Evolutionary conservation across 2,797 vertebrate genomes (phyloP).

Genomic region (Falco naumanni): DNA sequence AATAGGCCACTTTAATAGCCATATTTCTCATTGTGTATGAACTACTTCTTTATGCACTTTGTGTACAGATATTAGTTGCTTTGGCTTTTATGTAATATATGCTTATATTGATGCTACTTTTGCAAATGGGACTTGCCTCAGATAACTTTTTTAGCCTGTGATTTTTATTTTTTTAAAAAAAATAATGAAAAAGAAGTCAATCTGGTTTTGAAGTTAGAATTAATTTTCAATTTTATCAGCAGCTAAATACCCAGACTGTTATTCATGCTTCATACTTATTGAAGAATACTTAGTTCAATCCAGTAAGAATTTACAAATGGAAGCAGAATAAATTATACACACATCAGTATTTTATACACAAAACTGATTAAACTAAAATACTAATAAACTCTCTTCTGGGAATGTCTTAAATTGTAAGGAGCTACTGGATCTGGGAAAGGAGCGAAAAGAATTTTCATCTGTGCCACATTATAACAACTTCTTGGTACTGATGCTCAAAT

Average conservation of each 20-base stretch:
- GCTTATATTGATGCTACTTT: constrained; percentile 12
- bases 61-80: constrained; percentile 9
- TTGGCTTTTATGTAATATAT: background rate
- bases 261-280: background rate
- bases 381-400: background rate
- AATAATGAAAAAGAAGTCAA: background rate
- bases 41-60: background rate
- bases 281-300: constrained; percentile 8
- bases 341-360: background rate
- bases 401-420: background rate
- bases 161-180: background rate
- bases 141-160: background rate
- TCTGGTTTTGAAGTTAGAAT: background rate
- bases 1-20: constrained; percentile 26
- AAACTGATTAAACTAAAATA: background rate
- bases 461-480: background rate
- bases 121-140: background rate
- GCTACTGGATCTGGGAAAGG: background rate
- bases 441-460: background rate
- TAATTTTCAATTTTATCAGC: background rate
- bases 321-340: background rate
- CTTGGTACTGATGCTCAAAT: background rate
- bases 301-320: background rate
- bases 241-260: background rate
- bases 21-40: background rate